phyloP scores from a whole-genome alignment of 2,888 invertebrate genomes.

The Lycophotia porphyrea region DNA sequence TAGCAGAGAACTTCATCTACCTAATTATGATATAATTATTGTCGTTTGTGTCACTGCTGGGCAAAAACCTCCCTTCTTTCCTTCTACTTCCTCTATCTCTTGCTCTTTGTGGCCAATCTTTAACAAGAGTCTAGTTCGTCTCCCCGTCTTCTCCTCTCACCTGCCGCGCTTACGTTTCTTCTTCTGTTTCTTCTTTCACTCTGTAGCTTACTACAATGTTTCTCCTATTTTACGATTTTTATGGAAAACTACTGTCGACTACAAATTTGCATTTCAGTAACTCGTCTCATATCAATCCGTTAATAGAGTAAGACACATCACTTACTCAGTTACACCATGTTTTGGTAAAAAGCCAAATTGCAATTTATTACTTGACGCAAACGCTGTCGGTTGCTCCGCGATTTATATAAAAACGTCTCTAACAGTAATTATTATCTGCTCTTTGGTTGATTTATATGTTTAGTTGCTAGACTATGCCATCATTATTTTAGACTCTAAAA shows the following conservation, averaged over 20 bases:
- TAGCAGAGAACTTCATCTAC: neutral
- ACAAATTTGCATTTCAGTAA: slow-evolving; percentile 20
- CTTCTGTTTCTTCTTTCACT: too few species aligned
- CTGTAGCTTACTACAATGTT: neutral
- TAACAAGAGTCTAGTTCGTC: neutral
- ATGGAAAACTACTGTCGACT: slow-evolving; percentile 32
- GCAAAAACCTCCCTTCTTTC: neutral
- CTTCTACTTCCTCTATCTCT: neutral
- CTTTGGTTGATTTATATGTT: slow-evolving; percentile 68
- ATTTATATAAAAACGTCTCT: slow-evolving; percentile 72
- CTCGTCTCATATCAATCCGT: slow-evolving; percentile 49
- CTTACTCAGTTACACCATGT: slow-evolving; percentile 67
- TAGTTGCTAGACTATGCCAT: slow-evolving; percentile 51
- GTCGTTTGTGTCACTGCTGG: neutral
- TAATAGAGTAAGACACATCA: slow-evolving; percentile 70
- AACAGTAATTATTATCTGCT: slow-evolving; percentile 69
- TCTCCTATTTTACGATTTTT: slow-evolving; percentile 7
- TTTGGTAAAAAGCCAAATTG: slow-evolving; percentile 78
- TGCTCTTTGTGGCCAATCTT: neutral
- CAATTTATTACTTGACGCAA: slow-evolving; percentile 82
- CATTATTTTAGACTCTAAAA: slow-evolving; percentile 40
- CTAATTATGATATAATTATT: neutral
- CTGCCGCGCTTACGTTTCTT: too few species aligned
- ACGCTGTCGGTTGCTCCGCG: slow-evolving; percentile 63
- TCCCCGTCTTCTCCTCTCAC: neutral